Evolutionary conservation across 2,888 invertebrate genomes (phyloP), one percentile per base, ranked within the genome.

Genomic region (Drosophila nigritarsus): DNA sequence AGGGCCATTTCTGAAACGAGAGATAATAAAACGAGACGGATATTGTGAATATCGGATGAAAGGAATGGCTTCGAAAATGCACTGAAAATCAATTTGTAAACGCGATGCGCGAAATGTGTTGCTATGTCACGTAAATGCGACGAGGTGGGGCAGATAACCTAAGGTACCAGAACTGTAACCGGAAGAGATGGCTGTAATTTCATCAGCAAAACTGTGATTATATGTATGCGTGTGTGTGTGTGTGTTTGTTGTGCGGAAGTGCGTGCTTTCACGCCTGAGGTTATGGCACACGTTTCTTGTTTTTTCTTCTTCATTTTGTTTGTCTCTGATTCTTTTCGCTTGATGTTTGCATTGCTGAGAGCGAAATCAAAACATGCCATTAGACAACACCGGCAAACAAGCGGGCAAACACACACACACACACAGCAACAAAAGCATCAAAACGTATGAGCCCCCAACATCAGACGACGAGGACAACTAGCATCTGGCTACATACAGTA

Each of bases 1-100:
- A 97, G 95, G 0, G 97, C 97, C 76, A 96, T 96, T 94, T 97
- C 97, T 95, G 94, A n/a, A 94, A 94, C 85, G 83, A 90, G 79
- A 89, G 71, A 24, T n/a, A 11, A 56, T 6, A 30, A 67, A 64
- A 56, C 62, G 55, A 55, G 59, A 50, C 18, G 42, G 15, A 29
- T 3, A 38, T 36, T 29, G 29, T 45, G 20, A 30, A 55, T 9
- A 24, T 13, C 53, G n/a, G 5, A 18, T 29, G 4, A 13, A 2
- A 4, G 38, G 27, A 36, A 32, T 42, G 0, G n/a, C 27, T 34
- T 0, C 11, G 13, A 20, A 55, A 50, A 64, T 34, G 24, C 54
- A 50, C 34, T 50, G 40, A 62, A 71, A 79, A 81, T 81, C 78
- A 78, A 67, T 77, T 79, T 81, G 81, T 68, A 40, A 60, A 38